A percentile compares a stretch with the other conserved stretches of the same genome.
Conservation (phyloP, 2,797 vertebrate genomes). For the Falco naumanni region DNA sequence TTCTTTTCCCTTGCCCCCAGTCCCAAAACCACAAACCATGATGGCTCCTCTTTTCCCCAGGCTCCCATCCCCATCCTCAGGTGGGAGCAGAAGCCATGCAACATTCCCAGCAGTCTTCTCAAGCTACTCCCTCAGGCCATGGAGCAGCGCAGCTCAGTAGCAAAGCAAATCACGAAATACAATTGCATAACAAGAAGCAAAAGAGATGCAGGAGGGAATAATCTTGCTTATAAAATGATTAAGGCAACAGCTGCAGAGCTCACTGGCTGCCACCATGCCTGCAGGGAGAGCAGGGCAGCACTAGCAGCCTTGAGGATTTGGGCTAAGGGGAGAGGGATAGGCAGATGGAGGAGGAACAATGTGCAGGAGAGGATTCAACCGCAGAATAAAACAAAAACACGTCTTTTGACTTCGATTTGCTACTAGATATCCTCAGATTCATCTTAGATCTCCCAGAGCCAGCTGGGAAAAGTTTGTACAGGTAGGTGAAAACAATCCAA, state of each 20-base stretch:
- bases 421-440: not conserved
- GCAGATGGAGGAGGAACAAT: not conserved
- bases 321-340: not conserved
- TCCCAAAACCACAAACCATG: not conserved
- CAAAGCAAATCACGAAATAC: not conserved
- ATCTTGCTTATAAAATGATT: not conserved
- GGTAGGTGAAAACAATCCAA: not conserved
- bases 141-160: not conserved
- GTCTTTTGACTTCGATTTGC: not conserved
- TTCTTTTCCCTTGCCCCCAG: not conserved
- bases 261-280: not conserved
- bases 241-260: slow-evolving; percentile 3
- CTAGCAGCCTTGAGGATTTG: not conserved
- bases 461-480: not conserved
- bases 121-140: not conserved
- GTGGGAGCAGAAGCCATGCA: not conserved
- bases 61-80: not conserved
- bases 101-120: not conserved
- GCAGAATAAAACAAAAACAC: not conserved
- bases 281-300: not conserved
- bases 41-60: not conserved
- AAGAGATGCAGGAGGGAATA: not conserved
- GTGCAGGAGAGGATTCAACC: not conserved
- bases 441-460: not conserved
- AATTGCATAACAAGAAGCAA: not conserved